These are phyloP conservation scores for Hydrozoanthus tunicans DNA, from an alignment of 64 coral and sea anemone genomes.

Conservation along the genomic window DNA sequence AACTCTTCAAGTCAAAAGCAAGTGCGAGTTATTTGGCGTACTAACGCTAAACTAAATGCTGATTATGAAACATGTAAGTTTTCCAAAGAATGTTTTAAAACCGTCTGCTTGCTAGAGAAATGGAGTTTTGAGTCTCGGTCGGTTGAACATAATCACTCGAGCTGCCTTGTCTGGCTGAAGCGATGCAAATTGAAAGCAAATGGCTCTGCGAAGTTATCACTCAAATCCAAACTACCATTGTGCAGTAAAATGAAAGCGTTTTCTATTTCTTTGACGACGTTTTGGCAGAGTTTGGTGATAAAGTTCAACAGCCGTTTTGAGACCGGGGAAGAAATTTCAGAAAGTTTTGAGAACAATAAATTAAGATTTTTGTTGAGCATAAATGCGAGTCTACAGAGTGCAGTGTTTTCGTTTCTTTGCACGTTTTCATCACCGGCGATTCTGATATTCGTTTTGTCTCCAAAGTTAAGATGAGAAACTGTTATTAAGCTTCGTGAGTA, in stretches of 20 bases:
- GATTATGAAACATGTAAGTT: constrained; percentile 46
- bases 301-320: not conserved
- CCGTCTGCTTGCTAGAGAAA: not conserved
- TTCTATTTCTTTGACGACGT: not conserved
- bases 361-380: no score
- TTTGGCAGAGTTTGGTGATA: not conserved
- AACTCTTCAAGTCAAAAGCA: constrained; percentile 21
- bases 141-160: not conserved
- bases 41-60: constrained; percentile 15
- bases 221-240: not conserved
- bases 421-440: no score
- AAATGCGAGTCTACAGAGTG: no score
- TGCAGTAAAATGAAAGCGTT: not conserved
- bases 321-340: no score
- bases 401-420: no score
- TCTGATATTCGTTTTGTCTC: no score
- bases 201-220: not conserved
- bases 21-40: constrained; percentile 55
- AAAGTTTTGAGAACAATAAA: not conserved
- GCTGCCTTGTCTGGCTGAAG: not conserved
- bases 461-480: not conserved
- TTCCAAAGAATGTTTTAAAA: not conserved
- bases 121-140: constrained; percentile 4
- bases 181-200: not conserved
- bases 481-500: not conserved